These are phyloP conservation scores for Ochropleura plecta DNA, from an alignment of 2,888 invertebrate species.

Conservation along the genomic window DNA sequence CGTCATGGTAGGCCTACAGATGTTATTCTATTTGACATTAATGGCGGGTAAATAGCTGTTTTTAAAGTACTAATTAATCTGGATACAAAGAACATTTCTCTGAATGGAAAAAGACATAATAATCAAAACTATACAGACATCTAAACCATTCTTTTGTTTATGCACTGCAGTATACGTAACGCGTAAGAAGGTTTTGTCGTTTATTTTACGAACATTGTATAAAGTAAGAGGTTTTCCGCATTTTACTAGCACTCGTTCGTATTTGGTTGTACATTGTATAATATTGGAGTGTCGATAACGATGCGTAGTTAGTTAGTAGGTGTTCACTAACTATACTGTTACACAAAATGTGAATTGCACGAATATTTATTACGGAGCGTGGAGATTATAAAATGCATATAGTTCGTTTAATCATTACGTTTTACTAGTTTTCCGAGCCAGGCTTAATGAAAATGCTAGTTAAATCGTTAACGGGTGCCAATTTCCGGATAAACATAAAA, in stretches of 20 bases:
- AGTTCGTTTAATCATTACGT: background rate
- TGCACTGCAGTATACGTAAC: conserved; percentile 43
- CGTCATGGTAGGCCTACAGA: too few species aligned
- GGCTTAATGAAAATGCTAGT: conserved; percentile 1
- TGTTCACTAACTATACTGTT: conserved; percentile 40
- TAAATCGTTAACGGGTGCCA: conserved; percentile 15
- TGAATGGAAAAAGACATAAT: conserved; percentile 19
- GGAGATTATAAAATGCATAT: conserved; percentile 13
- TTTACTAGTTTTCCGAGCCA: conserved; percentile 18
- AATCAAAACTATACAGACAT: conserved; percentile 46
- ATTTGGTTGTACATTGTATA: conserved; percentile 46
- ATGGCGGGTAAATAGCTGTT: conserved; percentile 2
- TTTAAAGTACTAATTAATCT: conserved; percentile 28
- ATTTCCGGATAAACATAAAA: conserved; percentile 32
- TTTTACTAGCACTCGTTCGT: conserved; percentile 31
- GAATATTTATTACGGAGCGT: conserved; percentile 43
- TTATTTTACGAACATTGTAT: conserved; percentile 33
- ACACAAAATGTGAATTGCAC: conserved; percentile 15
- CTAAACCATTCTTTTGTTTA: conserved; percentile 49
- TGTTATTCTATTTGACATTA: conserved; percentile 13
- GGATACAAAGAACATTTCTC: conserved; percentile 37
- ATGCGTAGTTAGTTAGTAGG: conserved; percentile 40
- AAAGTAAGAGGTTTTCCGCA: conserved; percentile 62
- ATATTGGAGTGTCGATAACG: conserved; percentile 45
- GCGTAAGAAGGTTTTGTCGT: conserved; percentile 52